A percentile compares a stretch with the other conserved stretches of the same genome.
These are phyloP conservation scores for Prionailurus viverrinus DNA, from an alignment of 2,113 vertebrate species.

Conservation along the genomic window DNA sequence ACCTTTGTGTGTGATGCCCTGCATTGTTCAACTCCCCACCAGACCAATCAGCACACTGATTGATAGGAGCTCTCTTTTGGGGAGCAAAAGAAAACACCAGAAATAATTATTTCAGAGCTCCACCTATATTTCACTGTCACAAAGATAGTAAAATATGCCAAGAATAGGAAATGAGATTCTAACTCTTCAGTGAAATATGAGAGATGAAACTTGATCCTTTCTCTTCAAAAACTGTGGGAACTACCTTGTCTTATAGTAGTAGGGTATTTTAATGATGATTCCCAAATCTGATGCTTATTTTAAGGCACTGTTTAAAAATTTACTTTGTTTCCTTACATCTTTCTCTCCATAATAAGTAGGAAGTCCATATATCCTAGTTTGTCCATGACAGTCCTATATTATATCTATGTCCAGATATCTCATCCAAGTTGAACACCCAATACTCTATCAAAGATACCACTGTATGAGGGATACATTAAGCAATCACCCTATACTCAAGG, in stretches of 20 bases:
- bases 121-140: constrained; percentile 41
- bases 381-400: background rate
- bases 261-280: background rate
- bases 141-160: constrained; percentile 46
- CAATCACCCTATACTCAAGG: background rate
- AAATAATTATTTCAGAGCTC: constrained; percentile 35
- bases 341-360: background rate
- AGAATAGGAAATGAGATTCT: constrained; percentile 51
- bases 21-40: background rate
- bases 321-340: background rate
- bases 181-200: constrained; percentile 18
- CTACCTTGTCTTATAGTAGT: background rate
- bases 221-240: background rate
- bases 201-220: background rate
- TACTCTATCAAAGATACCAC: background rate
- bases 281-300: background rate
- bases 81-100: background rate
- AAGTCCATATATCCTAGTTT: background rate
- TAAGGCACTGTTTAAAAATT: background rate
- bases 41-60: background rate
- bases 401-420: background rate
- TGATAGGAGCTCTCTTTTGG: background rate
- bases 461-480: background rate
- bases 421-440: background rate
- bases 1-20: background rate